phyloP scores from a whole-genome alignment of 2,113 vertebrate species.

The Pomatorhinus ruficollis region DNA sequence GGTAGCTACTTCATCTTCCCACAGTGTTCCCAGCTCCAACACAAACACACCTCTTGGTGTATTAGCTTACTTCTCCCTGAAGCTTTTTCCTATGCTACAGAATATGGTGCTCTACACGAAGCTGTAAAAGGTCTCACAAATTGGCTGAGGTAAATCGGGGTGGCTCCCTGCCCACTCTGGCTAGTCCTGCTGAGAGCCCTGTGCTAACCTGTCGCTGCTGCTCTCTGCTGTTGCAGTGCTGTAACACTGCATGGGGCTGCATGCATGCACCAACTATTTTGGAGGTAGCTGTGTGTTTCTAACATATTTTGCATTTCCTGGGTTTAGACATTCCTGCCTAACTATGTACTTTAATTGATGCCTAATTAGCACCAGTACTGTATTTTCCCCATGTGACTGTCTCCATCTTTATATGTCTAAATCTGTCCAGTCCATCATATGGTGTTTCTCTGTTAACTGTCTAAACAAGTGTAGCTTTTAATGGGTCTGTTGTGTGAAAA shows the following conservation, averaged over 20 bases:
- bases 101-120: rapidly evolving
- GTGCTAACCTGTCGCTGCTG: background rate
- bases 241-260: background rate
- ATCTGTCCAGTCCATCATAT: background rate
- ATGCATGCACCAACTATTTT: background rate
- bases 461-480: slow-evolving; percentile 12
- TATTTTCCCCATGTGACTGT: background rate
- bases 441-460: background rate
- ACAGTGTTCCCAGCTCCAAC: background rate
- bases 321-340: background rate
- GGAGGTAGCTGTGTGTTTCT: background rate
- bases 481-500: background rate
- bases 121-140: background rate
- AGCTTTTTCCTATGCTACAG: background rate
- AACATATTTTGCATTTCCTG: background rate
- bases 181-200: background rate
- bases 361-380: background rate
- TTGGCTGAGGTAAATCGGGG: background rate
- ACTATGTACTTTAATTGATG: background rate
- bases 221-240: background rate
- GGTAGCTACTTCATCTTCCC: background rate
- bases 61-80: background rate
- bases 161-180: background rate
- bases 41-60: background rate
- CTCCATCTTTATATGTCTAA: background rate